These are phyloP conservation scores for Protobothrops mucrosquamatus DNA, from an alignment of 2,113 vertebrate genomes.

Conservation along the genomic window DNA sequence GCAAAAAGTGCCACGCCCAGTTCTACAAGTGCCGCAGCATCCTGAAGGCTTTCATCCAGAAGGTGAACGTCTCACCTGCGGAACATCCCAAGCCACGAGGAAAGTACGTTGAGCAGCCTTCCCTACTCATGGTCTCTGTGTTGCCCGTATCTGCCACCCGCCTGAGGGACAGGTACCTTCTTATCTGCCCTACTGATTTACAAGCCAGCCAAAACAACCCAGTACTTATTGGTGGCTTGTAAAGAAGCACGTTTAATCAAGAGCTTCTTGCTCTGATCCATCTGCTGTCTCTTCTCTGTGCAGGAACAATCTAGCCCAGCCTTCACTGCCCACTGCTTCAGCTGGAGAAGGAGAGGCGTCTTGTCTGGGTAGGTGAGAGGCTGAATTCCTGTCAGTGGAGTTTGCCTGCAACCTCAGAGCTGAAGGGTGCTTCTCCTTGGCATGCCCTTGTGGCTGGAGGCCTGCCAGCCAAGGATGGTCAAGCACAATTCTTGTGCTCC, in stretches of 20 bases:
- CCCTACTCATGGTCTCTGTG: accelerated
- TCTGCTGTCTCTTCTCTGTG: conserved; percentile 37
- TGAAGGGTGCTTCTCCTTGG: too few species aligned
- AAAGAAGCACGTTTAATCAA: neutral
- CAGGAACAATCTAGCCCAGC: conserved; percentile 46
- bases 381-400: accelerated
- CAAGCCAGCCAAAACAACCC: neutral
- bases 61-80: conserved; percentile 79
- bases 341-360: conserved; percentile 55
- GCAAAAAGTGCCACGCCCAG: conserved; percentile 90
- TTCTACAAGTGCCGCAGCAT: conserved; percentile 93
- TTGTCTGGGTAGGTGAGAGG: conserved; percentile 65
- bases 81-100: conserved; percentile 57
- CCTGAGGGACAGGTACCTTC: neutral
- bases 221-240: neutral
- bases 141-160: accelerated
- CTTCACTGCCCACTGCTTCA: neutral
- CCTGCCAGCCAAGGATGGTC: neutral
- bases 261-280: neutral
- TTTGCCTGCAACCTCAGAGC: too few species aligned
- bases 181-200: neutral
- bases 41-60: conserved; percentile 84
- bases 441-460: neutral
- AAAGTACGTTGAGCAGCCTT: conserved; percentile 62
- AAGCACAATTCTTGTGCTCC: neutral